Evolutionary conservation across 2,797 vertebrate species (phyloP), one percentile per base, ranked within the genome.

Genomic region (Oreochromis grahami): DNA sequence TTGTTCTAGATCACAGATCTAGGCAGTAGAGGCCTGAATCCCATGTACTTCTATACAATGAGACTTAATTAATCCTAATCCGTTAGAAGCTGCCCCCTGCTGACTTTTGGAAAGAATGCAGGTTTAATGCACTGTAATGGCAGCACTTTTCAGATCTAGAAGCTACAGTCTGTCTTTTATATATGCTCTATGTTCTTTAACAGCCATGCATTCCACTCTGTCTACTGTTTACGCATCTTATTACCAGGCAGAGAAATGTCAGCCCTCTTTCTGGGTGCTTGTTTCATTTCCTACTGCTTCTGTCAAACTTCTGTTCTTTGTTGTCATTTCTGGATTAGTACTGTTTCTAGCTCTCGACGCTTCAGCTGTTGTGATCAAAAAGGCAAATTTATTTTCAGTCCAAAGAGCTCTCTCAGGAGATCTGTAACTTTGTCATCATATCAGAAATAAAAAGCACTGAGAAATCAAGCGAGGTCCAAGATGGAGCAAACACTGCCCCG

Each of bases 361-460:
- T 63, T 63, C 58, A n/a, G 10, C 58, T 65, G 1, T 65, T 65
- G 34, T 21, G 34, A 65, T 65, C 19, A 38, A 65, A 41, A 21
- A 38, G 34, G 32, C 19, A 5, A 65, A 65, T 65, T 65, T 5
- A 3, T 38, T 38, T 65, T 38, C 0, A 0, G 13, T 38, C 34
- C 34, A 21, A 14, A 65, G 21, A 21, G 34, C 11, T 65, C 60
- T 65, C 11, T 65, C 60, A 14, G 32, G 34, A 38, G 34, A n/a
- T 0, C 11, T 4, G 7, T 38, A 65, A 38, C 6, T 65, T n/a
- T 36, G 19, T 21, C 19, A 8, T 38, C 12, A 38, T 21, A 38
- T 38, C 34, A 38, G 34, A 65, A 21, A 65, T 34, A 19, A 58
- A 32, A 34, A 58, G 56, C 60, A 38, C 3, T 3, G 7, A 21